Evolutionary conservation across 2,797 vertebrate species (phyloP), one percentile per base, ranked within the genome.

Genomic region (Loris lydekkerianus): DNA sequence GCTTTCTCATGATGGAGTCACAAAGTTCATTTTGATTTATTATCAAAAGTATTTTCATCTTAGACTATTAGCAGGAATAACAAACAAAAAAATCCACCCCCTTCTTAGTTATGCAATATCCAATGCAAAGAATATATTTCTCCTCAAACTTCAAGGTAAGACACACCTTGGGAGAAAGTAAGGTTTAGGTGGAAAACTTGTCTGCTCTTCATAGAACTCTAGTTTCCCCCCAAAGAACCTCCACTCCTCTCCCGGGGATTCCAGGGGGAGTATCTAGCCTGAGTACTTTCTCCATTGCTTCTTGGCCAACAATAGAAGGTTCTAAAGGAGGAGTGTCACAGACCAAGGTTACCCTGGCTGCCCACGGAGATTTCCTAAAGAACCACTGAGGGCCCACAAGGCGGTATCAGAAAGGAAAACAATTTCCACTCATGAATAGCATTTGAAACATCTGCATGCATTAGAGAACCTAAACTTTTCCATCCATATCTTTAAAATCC

Each of bases 1-100:
- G 5, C 10, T 91, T 11, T 84, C 85, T 81, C 43, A 60, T 69
- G 18, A 18, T 94, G 37, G 80, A 97, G 94, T 97, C 90, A 94
- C 76, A 96, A 73, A 96, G 91, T 93, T 98, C 93, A 88, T 93
- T 95, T 86, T 93, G 10, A 87, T 97, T 97, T 94, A 97, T 95
- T 95, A 85, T n/a, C 98, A 82, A 97, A 98, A 95, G 97, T 90
- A 90, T 96, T 98, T 97, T 95, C 95, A 81, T 58, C 46, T 95
- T 93, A 85, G 56, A 86, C 4, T 31, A 58, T 70, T 86, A 83
- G 63, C 82, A 84, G 86, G 46, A 96, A 91, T 77, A 94, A 89
- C 2, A 94, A 29, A 89, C 3, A 86, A 69, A 63, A 72, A 83
- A 63, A 93, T 53, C 49, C 92, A 93, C 84, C 53, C 10, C 4